These are phyloP conservation scores for Agraylea sexmaculata DNA, from an alignment of 1,140 invertebrate genomes.

Conservation along the genomic window DNA sequence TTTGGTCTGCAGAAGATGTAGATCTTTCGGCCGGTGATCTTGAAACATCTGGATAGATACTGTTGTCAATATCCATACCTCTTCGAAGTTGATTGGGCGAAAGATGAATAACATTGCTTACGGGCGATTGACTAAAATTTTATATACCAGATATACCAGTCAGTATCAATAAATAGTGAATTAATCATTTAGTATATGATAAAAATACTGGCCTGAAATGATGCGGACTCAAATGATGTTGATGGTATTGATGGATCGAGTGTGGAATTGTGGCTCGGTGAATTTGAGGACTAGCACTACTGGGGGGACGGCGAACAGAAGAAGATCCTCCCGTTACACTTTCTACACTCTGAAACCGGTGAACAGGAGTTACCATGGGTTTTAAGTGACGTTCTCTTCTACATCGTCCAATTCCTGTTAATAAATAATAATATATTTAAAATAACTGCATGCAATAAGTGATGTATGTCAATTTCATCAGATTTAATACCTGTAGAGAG, in stretches of 20 bases:
- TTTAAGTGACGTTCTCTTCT: conserved; percentile 30
- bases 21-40: conserved; percentile 32
- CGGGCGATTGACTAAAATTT: conserved; percentile 14
- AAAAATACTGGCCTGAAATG: not conserved
- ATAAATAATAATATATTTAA: conserved; percentile 1
- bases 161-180: too few species aligned
- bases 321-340: conserved; percentile 39
- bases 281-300: conserved; percentile 8
- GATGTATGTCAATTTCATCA: too few species aligned
- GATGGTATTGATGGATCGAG: not conserved
- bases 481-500: conserved; percentile 34
- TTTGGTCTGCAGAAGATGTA: too few species aligned
- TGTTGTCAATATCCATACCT: conserved; percentile 23
- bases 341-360: conserved; percentile 50
- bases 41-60: conserved; percentile 35
- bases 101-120: conserved; percentile 28
- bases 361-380: conserved; percentile 55
- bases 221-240: not conserved
- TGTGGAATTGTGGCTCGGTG: conserved; percentile 13
- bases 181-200: too few species aligned
- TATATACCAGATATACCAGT: not conserved
- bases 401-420: conserved; percentile 26
- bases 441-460: not conserved
- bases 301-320: conserved; percentile 38
- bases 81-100: conserved; percentile 22